A percentile compares a stretch with the other conserved stretches of the same genome.
These are phyloP conservation scores for Myioborus miniatus DNA, from an alignment of 2,797 vertebrate genomes.

Conservation along the genomic window DNA sequence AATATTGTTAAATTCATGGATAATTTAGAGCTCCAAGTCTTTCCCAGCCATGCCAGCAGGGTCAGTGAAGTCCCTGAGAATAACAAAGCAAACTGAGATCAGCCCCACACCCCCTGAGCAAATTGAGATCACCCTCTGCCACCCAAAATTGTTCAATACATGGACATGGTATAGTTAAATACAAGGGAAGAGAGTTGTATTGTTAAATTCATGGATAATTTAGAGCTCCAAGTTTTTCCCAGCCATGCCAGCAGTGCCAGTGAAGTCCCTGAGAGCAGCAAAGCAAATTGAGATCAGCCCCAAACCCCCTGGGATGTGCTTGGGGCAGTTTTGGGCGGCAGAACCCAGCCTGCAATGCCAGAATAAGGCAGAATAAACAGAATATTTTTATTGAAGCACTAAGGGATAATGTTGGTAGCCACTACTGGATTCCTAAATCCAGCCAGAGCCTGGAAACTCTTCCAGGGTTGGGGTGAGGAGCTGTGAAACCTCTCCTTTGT, in stretches of 20 bases:
- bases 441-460: not conserved
- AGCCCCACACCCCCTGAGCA: fast-evolving
- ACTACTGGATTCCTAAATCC: not conserved
- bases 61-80: fast-evolving
- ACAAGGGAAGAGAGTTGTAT: too few species aligned
- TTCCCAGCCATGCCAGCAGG: fast-evolving
- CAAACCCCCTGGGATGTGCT: fast-evolving
- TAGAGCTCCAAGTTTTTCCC: not conserved
- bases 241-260: fast-evolving
- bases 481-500: constrained; percentile 17
- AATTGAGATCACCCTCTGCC: too few species aligned
- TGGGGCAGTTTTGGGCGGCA: not conserved
- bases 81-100: not conserved
- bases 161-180: too few species aligned
- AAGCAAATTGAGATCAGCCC: not conserved
- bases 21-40: not conserved
- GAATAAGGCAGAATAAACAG: not conserved
- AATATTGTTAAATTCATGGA: not conserved
- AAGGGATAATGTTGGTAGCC: not conserved
- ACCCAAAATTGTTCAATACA: too few species aligned
- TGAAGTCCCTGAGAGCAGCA: fast-evolving
- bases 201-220: not conserved
- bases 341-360: not conserved
- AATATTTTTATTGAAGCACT: constrained; percentile 18
- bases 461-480: not conserved